phyloP scores from a whole-genome alignment of 2,113 vertebrate genomes.

The Cyprinodon variegatus region DNA sequence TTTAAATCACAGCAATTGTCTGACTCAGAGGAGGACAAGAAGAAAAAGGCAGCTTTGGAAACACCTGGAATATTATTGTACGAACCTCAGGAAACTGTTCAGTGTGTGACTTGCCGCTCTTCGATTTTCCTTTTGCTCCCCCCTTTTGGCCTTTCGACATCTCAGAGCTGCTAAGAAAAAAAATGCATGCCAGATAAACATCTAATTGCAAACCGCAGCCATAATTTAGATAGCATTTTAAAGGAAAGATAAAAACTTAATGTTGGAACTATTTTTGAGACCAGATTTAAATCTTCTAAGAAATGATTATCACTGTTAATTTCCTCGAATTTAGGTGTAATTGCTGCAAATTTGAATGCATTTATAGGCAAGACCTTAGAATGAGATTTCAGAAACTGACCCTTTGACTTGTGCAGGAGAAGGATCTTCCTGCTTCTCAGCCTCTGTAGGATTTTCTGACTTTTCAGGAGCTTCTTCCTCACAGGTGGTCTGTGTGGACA shows the following conservation, averaged over 20 bases:
- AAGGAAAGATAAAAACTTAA: neutral
- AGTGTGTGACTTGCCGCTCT: slow-evolving; percentile 67
- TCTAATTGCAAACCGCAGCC: neutral
- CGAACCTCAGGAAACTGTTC: slow-evolving; percentile 78
- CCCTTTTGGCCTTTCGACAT: slow-evolving; percentile 88
- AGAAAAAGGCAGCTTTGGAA: neutral
- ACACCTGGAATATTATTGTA: neutral
- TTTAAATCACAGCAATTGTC: neutral
- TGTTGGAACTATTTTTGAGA: no score
- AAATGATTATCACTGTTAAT: no score
- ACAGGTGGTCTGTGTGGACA: slow-evolving; percentile 27
- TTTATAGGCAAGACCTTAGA: neutral
- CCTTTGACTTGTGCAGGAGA: slow-evolving; percentile 64
- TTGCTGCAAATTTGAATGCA: neutral
- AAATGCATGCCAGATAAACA: neutral
- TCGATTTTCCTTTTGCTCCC: slow-evolving; percentile 85
- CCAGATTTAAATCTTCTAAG: no score
- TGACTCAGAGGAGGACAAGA: neutral
- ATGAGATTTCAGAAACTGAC: slow-evolving; percentile 40
- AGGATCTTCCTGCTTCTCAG: slow-evolving; percentile 35
- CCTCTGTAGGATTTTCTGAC: slow-evolving; percentile 38
- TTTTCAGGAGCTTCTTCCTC: slow-evolving; percentile 32
- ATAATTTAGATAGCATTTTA: neutral
- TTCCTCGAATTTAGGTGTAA: neutral
- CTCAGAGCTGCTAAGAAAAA: slow-evolving; percentile 70